A percentile compares a stretch with the other conserved stretches of the same genome.
Conservation (phyloP, 1,140 invertebrate species). For the Bombus turneri region DNA sequence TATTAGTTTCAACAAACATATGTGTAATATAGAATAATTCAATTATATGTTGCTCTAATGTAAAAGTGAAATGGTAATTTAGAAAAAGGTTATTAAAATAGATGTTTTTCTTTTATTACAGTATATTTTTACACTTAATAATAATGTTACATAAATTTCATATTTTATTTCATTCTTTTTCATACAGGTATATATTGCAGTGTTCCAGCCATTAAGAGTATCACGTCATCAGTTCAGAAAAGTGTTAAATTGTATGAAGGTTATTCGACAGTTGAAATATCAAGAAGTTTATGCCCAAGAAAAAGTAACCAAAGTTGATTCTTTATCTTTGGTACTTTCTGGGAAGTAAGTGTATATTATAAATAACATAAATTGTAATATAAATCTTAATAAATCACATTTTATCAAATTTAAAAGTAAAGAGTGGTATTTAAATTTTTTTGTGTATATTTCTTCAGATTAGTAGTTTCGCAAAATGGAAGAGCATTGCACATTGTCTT, state of each 20-base stretch:
- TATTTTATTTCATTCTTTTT: conserved; percentile 49
- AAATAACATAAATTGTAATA: background rate
- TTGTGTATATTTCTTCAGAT: conserved; percentile 82
- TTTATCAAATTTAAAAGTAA: background rate
- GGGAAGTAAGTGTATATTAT: conserved; percentile 89
- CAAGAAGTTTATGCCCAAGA: conserved; percentile 94
- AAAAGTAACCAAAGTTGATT: conserved; percentile 94
- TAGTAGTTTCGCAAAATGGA: conserved; percentile 94
- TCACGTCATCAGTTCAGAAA: conserved; percentile 91
- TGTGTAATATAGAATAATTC: background rate
- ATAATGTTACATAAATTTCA: conserved; percentile 21
- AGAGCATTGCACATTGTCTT: conserved; percentile 93
- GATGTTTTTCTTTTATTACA: background rate
- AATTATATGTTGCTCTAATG: background rate
- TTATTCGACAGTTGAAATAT: conserved; percentile 89
- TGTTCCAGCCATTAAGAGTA: conserved; percentile 92
- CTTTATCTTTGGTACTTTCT: conserved; percentile 91
- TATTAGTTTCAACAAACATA: background rate
- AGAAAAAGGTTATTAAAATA: background rate
- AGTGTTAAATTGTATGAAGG: conserved; percentile 91
- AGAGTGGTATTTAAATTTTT: background rate
- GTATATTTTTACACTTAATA: background rate
- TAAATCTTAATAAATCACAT: background rate
- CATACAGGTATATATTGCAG: conserved; percentile 89
- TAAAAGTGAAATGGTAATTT: background rate